Conservation (phyloP, 1,140 invertebrate genomes). For the Zaprionus lachaisei region DNA sequence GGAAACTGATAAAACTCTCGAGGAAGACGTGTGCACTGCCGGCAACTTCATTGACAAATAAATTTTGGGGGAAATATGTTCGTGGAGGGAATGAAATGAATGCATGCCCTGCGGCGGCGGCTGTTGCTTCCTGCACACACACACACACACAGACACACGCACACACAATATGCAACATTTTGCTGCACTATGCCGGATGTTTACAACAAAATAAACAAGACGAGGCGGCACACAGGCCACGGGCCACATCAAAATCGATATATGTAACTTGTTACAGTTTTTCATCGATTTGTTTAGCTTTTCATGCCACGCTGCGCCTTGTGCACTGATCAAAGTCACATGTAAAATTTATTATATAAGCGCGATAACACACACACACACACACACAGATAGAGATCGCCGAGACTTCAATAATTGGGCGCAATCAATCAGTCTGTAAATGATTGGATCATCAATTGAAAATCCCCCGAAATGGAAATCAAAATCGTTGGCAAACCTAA, state of each 20-base stretch:
- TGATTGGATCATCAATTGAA: constrained; percentile 61
- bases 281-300: constrained; percentile 55
- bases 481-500: constrained; percentile 57
- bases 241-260: constrained; percentile 51
- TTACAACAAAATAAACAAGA: constrained; percentile 80
- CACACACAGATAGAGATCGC: constrained; percentile 9
- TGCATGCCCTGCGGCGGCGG: constrained; percentile 62
- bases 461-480: constrained; percentile 32
- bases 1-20: constrained; percentile 24
- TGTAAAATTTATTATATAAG: constrained; percentile 76
- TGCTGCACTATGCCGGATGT: constrained; percentile 77
- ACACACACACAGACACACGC: constrained; percentile 30
- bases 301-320: constrained; percentile 34
- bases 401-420: constrained; percentile 63
- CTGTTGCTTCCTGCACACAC: constrained; percentile 34
- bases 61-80: constrained; percentile 34
- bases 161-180: constrained; percentile 80
- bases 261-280: constrained; percentile 66
- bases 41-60: constrained; percentile 80
- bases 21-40: constrained; percentile 67
- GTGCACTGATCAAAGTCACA: constrained; percentile 73
- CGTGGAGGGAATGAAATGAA: constrained; percentile 34
- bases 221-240: too few relatives aligned
- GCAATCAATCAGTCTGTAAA: constrained; percentile 70
- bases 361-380: constrained; percentile 27